Percentiles rank a stretch among this genome's conserved stretches.
These are phyloP conservation scores for Meandrusa payeni DNA, from an alignment of 2,888 invertebrate species.

Conservation along the genomic window DNA sequence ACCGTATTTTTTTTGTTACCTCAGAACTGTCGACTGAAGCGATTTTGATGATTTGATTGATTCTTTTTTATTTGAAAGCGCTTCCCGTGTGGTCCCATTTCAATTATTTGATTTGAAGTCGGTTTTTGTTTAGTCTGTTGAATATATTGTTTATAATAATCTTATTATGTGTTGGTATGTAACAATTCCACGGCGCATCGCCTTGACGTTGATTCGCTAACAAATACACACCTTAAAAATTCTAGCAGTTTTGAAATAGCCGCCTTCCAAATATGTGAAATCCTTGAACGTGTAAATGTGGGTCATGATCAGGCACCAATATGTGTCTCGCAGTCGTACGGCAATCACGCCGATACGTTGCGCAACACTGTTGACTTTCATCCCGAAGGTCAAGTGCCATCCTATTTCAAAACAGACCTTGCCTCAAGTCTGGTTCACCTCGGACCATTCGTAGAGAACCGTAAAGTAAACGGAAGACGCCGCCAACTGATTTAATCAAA, in stretches of 20 bases:
- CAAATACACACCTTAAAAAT: slow-evolving; percentile 59
- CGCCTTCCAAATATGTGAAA: slow-evolving; percentile 78
- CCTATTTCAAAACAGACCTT: slow-evolving; percentile 79
- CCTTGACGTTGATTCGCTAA: slow-evolving; percentile 47
- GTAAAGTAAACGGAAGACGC: slow-evolving; percentile 67
- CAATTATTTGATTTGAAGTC: too few species aligned
- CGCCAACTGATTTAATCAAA: slow-evolving; percentile 63
- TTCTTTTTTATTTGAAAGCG: too few species aligned
- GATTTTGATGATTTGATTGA: too few species aligned
- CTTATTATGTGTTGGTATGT: slow-evolving; percentile 31
- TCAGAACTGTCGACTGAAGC: too few species aligned
- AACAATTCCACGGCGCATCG: slow-evolving; percentile 44
- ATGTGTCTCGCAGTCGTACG: slow-evolving; percentile 66
- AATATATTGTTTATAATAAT: too few species aligned
- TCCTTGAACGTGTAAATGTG: slow-evolving; percentile 77
- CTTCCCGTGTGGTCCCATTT: too few species aligned
- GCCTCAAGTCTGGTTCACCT: slow-evolving; percentile 72
- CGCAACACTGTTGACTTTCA: slow-evolving; percentile 79
- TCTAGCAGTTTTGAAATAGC: slow-evolving; percentile 71
- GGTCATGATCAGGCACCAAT: slow-evolving; percentile 75
- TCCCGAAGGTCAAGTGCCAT: slow-evolving; percentile 80
- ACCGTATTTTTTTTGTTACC: too few species aligned
- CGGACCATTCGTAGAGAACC: slow-evolving; percentile 56
- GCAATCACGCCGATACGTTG: slow-evolving; percentile 64
- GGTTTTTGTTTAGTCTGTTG: too few species aligned